Evolutionary conservation across 2,888 invertebrate species (phyloP), one percentile per base, ranked within the genome.

Genomic region (Sericinus montela): DNA sequence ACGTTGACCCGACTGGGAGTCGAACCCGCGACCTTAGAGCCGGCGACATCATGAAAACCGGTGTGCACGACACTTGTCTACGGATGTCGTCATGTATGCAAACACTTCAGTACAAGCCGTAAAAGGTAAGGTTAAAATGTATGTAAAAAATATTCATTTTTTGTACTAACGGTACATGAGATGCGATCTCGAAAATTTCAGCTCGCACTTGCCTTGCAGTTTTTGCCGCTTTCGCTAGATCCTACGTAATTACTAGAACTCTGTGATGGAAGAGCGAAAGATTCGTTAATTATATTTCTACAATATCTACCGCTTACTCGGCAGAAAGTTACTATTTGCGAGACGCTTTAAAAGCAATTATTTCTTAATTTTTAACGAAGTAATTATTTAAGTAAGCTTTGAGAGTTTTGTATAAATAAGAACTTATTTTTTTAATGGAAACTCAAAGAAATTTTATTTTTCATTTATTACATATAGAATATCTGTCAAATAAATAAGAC

Each of bases 211-310:
- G 52, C 34, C 50, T 53, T 48, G 57, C 50, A 54, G 59, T 70
- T 70, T 71, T 71, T 69, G 67, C 66, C 45, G 51, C 54, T 51
- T 48, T 48, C 54, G 54, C 52, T 54, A 56, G 55, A 60, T 60
- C 55, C 58, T 42, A 41, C 52, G 63, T 63, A 68, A 68, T 70
- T 68, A 65, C 62, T 55, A 48, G 52, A 54, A 56, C 52, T 53
- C 39, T 43, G 38, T 49, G 48, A 52, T 48, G 48, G 38, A 49
- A 48, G 45, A 51, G 48, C 46, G 48, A 48, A 51, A 52, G 51
- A 58, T 55, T 55, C 52, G 48, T 51, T 55, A 48, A 53, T 49
- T 52, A 51, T 51, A 52, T 49, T 52, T 51, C 47, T 45, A 48
- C 44, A 32, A 46, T 45, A 52, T 37, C 48, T 43, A 36, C 25